These are phyloP conservation scores for Cloeon dipterum DNA, from an alignment of 2,888 invertebrate species.

Conservation along the genomic window DNA sequence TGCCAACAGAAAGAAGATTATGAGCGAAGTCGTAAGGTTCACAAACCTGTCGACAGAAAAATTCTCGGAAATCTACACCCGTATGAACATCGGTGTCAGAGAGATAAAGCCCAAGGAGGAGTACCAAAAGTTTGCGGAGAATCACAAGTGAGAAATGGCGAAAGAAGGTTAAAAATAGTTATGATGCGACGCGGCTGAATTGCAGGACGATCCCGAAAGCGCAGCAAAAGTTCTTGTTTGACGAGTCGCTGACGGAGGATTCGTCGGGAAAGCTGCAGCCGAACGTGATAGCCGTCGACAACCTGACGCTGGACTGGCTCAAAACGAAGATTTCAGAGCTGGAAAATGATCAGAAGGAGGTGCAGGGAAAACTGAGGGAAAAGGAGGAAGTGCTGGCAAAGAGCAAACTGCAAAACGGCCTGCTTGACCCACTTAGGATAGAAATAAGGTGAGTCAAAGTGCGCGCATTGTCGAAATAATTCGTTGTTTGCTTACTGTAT, in stretches of 20 bases:
- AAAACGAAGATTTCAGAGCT: conserved; percentile 55
- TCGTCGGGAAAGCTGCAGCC: conserved; percentile 67
- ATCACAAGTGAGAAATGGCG: conserved; percentile 56
- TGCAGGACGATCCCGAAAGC: conserved; percentile 56
- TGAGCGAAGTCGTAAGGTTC: conserved; percentile 55
- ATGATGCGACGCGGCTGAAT: too few species aligned
- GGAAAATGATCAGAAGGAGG: conserved; percentile 55
- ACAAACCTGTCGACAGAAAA: conserved; percentile 61
- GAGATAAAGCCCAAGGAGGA: conserved; percentile 63
- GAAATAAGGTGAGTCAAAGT: too few species aligned
- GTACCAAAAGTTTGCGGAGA: conserved; percentile 71
- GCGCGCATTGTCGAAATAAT: too few species aligned
- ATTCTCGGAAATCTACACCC: conserved; percentile 52
- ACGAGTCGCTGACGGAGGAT: conserved; percentile 68
- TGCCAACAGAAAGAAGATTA: conserved; percentile 57
- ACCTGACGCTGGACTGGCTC: conserved; percentile 76
- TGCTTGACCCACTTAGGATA: too few species aligned
- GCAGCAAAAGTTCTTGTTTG: conserved; percentile 61
- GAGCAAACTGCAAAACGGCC: neutral
- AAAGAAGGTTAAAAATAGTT: conserved; percentile 3
- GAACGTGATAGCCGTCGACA: conserved; percentile 78
- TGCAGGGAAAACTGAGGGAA: conserved; percentile 35
- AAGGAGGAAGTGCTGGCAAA: neutral
- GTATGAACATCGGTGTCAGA: conserved; percentile 52
- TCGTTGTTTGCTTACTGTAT: too few species aligned